phyloP scores from a whole-genome alignment of 2,888 invertebrate species.

The Orthosia cruda region DNA sequence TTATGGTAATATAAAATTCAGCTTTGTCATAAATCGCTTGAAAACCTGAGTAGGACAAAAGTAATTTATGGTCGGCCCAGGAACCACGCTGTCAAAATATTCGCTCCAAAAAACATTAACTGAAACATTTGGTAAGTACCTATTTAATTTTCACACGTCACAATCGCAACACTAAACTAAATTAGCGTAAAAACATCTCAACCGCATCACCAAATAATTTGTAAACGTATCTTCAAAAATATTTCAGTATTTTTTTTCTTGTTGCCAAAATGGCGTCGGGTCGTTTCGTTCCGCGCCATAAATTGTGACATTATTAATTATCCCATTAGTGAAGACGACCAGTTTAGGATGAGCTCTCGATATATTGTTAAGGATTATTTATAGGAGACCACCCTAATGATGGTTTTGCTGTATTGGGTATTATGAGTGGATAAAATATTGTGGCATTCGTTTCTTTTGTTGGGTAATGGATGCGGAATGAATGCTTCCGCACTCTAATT shows the following conservation, averaged over 20 bases:
- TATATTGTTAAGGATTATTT: constrained; percentile 58
- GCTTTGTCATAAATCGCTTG: no score
- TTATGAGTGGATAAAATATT: constrained; percentile 4
- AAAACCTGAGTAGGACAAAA: no score
- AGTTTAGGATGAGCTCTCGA: constrained; percentile 57
- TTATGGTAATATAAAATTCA: no score
- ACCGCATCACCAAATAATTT: constrained; percentile 38
- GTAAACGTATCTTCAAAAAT: constrained; percentile 46
- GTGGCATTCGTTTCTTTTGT: constrained; percentile 12
- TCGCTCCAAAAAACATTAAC: neutral
- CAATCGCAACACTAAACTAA: constrained; percentile 18
- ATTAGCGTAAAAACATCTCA: constrained; percentile 45
- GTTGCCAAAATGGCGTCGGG: constrained; percentile 54
- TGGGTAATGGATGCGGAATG: neutral
- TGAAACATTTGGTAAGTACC: neutral
- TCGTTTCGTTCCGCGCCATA: constrained; percentile 72
- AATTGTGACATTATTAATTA: constrained; percentile 76
- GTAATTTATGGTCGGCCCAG: no score
- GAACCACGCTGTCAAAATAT: neutral
- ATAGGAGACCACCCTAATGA: constrained; percentile 65
- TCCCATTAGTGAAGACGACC: constrained; percentile 63
- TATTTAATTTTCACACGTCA: constrained; percentile 10
- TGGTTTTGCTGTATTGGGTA: constrained; percentile 12
- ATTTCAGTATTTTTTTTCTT: constrained; percentile 47
- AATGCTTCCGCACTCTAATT: neutral